A percentile compares a stretch with the other conserved stretches of the same genome.
Evolutionary conservation across 2,888 invertebrate genomes (phyloP).

Genomic region (Taphrorychus bicolor): DNA sequence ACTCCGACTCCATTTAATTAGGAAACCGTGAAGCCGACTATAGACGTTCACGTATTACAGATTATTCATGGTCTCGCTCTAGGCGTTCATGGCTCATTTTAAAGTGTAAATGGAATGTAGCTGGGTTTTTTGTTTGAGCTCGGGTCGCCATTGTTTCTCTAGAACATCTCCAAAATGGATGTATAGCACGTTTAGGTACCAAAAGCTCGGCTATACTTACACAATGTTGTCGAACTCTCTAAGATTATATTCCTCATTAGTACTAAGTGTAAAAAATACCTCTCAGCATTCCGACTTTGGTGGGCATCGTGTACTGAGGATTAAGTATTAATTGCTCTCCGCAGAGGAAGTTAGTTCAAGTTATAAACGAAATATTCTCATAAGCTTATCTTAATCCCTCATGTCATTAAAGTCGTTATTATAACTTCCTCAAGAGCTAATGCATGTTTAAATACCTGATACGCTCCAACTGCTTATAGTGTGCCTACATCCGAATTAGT

Average conservation of each 20-base stretch:
- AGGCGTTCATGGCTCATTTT: slow-evolving; percentile 10
- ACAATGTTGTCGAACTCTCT: neutral
- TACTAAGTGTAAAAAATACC: neutral
- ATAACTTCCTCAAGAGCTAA: slow-evolving; percentile 18
- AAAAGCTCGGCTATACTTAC: neutral
- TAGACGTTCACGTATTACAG: slow-evolving; percentile 5
- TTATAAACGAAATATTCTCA: slow-evolving; percentile 30
- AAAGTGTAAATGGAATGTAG: slow-evolving; percentile 9
- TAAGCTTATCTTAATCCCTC: slow-evolving; percentile 31
- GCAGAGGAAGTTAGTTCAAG: slow-evolving; percentile 25
- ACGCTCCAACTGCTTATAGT: neutral
- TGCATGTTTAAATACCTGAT: slow-evolving; percentile 12
- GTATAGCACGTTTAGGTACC: too few relatives aligned
- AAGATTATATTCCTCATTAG: neutral
- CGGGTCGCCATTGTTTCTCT: neutral
- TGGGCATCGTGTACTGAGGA: slow-evolving; percentile 15
- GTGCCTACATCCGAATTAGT: slow-evolving; percentile 1
- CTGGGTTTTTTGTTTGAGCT: slow-evolving; percentile 1
- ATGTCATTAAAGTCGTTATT: slow-evolving; percentile 31
- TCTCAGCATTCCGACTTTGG: slow-evolving; percentile 1
- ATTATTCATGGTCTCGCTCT: slow-evolving; percentile 13
- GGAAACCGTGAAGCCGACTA: slow-evolving; percentile 9
- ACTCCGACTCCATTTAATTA: slow-evolving; percentile 8
- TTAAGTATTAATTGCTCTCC: slow-evolving; percentile 23
- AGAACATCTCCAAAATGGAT: neutral